phyloP scores from a whole-genome alignment of 2,888 invertebrate genomes.

The Tiphia femorata region DNA sequence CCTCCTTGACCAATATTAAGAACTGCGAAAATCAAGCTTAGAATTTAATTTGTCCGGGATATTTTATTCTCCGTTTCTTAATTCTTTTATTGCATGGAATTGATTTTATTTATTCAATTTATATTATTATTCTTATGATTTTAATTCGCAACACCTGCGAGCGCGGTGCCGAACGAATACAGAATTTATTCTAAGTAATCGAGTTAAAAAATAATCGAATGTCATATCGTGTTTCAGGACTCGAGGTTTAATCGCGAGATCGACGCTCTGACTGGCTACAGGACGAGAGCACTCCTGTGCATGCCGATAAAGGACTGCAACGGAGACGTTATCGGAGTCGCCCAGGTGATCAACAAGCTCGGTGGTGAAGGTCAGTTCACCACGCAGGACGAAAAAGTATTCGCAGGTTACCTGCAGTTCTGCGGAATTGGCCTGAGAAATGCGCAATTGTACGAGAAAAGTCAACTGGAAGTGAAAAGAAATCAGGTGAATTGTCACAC shows the following conservation, averaged over 20 bases:
- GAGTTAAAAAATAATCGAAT: neutral
- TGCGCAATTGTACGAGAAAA: conserved; percentile 96
- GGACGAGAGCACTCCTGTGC: conserved; percentile 91
- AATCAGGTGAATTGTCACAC: conserved; percentile 91
- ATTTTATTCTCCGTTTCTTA: too few species aligned
- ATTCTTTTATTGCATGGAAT: too few species aligned
- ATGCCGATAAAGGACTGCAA: conserved; percentile 96
- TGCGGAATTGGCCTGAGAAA: conserved; percentile 96
- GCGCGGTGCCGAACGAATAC: too few species aligned
- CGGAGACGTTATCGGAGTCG: conserved; percentile 96
- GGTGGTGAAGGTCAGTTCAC: conserved; percentile 88
- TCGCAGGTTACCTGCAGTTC: conserved; percentile 93
- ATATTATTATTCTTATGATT: too few species aligned
- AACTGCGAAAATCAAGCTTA: too few species aligned
- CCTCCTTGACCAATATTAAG: too few species aligned
- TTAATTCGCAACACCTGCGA: too few species aligned
- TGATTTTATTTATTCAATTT: too few species aligned
- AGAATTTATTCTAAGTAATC: too few species aligned
- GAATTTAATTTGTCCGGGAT: too few species aligned
- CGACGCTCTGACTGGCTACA: conserved; percentile 92
- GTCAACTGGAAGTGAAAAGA: conserved; percentile 93
- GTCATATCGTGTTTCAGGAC: conserved; percentile 73
- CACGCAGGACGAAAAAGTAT: conserved; percentile 89
- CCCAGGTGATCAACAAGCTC: conserved; percentile 92
- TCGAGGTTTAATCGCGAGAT: conserved; percentile 93